A percentile compares a stretch with the other conserved stretches of the same genome.
phyloP scores from a whole-genome alignment of 64 coral and sea anemone species.

The Trachythela sp. region DNA sequence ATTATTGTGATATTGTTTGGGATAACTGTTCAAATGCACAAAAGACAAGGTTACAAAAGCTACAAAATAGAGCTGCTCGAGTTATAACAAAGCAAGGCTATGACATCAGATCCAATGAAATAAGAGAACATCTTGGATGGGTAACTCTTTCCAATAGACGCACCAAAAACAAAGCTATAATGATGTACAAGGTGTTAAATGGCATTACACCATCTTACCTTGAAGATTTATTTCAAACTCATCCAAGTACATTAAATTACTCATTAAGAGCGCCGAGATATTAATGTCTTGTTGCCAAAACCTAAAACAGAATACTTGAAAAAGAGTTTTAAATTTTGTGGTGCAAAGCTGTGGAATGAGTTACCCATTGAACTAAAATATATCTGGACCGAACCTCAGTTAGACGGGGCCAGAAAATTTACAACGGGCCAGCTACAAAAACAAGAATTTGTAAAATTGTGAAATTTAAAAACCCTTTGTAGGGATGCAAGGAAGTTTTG shows the following conservation, averaged over 20 bases:
- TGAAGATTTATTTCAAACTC: too few species aligned
- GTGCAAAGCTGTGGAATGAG: neutral
- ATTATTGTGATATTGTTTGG: neutral
- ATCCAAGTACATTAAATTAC: too few species aligned
- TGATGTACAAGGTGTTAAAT: conserved; percentile 28
- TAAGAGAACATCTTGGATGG: neutral
- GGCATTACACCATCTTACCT: neutral
- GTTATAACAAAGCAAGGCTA: conserved; percentile 17
- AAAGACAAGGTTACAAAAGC: neutral
- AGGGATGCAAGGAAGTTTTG: too few species aligned
- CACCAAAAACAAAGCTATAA: neutral
- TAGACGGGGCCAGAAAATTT: too few species aligned
- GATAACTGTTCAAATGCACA: neutral
- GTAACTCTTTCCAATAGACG: neutral
- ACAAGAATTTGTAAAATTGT: too few species aligned
- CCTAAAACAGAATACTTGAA: conserved; percentile 32
- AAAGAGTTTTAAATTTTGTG: conserved; percentile 20
- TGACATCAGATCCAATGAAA: neutral
- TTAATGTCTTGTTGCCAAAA: too few species aligned
- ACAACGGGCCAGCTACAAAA: too few species aligned
- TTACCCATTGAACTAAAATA: neutral
- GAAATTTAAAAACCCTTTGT: too few species aligned
- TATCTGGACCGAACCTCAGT: too few species aligned
- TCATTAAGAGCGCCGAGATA: too few species aligned
- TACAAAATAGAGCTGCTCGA: conserved; percentile 28